Conservation (phyloP, 2,113 vertebrate genomes). For the Nanorana parkeri region DNA sequence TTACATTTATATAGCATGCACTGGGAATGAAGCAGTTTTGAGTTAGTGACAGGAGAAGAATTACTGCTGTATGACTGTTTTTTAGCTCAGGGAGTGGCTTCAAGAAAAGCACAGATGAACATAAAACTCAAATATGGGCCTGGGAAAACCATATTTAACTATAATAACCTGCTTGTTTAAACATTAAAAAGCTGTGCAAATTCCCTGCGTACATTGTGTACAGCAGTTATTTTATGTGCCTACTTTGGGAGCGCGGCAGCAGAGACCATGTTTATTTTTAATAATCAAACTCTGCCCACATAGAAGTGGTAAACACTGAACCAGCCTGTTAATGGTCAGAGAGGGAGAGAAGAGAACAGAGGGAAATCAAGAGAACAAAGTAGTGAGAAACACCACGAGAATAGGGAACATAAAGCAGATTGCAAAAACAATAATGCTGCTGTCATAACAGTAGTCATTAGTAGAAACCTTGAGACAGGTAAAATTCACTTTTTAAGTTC, state of each 20-base stretch:
- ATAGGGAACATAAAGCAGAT: constrained; percentile 45
- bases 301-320: constrained; percentile 53
- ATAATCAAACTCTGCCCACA: constrained; percentile 55
- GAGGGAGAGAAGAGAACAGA: constrained; percentile 70
- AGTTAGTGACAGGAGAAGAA: constrained; percentile 11
- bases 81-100: constrained; percentile 74
- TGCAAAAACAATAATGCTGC: constrained; percentile 51
- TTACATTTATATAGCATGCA: no score
- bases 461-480: constrained; percentile 52
- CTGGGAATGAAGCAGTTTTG: background rate
- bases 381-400: constrained; percentile 23
- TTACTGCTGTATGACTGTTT: background rate
- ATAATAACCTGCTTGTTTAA: constrained; percentile 72
- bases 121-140: constrained; percentile 79
- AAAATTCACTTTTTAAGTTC: constrained; percentile 36
- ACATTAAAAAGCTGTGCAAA: constrained; percentile 71
- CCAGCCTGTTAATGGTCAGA: constrained; percentile 65
- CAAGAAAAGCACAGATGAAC: constrained; percentile 77
- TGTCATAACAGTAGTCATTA: constrained; percentile 53
- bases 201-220: constrained; percentile 59
- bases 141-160: constrained; percentile 74
- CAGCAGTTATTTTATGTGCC: constrained; percentile 61
- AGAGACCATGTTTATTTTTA: constrained; percentile 55
- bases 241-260: constrained; percentile 45
- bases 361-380: constrained; percentile 52